Percentiles rank a stretch among this genome's conserved stretches.
Conservation (phyloP, 2,113 vertebrate genomes). For the Apeltes quadracus region DNA sequence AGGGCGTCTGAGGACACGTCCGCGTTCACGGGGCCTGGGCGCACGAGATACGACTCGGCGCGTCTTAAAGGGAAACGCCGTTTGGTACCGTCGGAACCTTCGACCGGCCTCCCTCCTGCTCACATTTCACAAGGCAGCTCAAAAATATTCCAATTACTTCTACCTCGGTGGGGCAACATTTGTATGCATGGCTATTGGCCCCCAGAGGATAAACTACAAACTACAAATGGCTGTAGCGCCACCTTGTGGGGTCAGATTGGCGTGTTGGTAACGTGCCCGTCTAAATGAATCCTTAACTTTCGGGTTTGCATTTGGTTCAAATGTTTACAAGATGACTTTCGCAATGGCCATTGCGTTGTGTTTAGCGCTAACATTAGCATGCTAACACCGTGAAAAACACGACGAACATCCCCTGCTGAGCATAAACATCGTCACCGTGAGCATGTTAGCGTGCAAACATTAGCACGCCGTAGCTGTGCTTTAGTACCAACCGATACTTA, state of each 20-base stretch:
- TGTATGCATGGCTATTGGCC: background rate
- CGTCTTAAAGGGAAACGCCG: constrained; percentile 79
- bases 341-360: too few species aligned
- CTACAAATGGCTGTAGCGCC: background rate
- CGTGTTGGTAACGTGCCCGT: background rate
- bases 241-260: background rate
- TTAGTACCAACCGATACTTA: background rate
- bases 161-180: background rate
- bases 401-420: background rate
- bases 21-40: too few species aligned
- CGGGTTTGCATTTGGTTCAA: background rate
- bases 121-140: too few species aligned
- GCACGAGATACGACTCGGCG: constrained; percentile 34
- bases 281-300: too few species aligned
- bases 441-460: background rate
- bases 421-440: background rate
- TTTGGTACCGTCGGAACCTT: too few species aligned
- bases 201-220: background rate
- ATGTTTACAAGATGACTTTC: background rate
- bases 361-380: background rate
- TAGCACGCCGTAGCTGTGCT: background rate
- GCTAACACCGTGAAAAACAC: background rate
- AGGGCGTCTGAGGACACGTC: background rate
- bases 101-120: too few species aligned
- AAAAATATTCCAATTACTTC: too few species aligned